A percentile compares a stretch with the other conserved stretches of the same genome.
Evolutionary conservation across 2,888 invertebrate genomes (phyloP).

Genomic region (Polydrusus tereticollis): DNA sequence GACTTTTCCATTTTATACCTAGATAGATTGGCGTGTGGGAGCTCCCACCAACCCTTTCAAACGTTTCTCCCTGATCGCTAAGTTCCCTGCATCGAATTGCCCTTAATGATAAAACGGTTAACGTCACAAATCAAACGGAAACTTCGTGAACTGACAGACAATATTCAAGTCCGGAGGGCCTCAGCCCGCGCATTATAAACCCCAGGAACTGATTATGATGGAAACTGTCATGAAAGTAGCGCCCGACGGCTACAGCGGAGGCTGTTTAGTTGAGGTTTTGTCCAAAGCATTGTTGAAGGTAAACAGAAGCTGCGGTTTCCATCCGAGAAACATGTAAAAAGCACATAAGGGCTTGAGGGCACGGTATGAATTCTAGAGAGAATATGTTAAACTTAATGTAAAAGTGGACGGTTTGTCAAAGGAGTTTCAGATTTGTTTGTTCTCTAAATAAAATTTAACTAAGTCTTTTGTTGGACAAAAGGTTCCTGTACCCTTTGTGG

Average conservation of each 20-base stretch:
- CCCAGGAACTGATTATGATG: slow-evolving; percentile 45
- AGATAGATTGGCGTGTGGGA: too few relatives aligned
- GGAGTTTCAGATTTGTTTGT: slow-evolving; percentile 39
- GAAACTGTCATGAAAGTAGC: slow-evolving; percentile 43
- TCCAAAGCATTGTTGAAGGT: slow-evolving; percentile 53
- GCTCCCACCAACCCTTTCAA: too few relatives aligned
- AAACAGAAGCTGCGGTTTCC: slow-evolving; percentile 47
- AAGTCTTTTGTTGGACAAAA: slow-evolving; percentile 28
- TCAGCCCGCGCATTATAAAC: slow-evolving; percentile 20
- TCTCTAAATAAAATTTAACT: slow-evolving; percentile 38
- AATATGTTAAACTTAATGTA: slow-evolving; percentile 38
- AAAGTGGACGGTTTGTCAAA: slow-evolving; percentile 47
- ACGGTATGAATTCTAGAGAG: slow-evolving; percentile 33
- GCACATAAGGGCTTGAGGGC: slow-evolving; percentile 36
- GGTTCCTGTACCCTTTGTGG: background rate
- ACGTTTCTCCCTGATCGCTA: too few relatives aligned
- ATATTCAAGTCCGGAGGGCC: slow-evolving; percentile 30
- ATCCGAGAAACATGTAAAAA: slow-evolving; percentile 43
- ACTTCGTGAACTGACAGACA: slow-evolving; percentile 33
- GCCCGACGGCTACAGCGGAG: slow-evolving; percentile 49
- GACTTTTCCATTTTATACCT: too few relatives aligned
- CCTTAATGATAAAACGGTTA: too few relatives aligned
- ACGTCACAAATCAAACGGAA: slow-evolving; percentile 25
- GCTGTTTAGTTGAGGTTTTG: slow-evolving; percentile 50
- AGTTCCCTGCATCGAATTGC: too few relatives aligned